Base-by-base conservation (phyloP, 2,113 vertebrate genomes). In the Hydrolagus affinis region DNA sequence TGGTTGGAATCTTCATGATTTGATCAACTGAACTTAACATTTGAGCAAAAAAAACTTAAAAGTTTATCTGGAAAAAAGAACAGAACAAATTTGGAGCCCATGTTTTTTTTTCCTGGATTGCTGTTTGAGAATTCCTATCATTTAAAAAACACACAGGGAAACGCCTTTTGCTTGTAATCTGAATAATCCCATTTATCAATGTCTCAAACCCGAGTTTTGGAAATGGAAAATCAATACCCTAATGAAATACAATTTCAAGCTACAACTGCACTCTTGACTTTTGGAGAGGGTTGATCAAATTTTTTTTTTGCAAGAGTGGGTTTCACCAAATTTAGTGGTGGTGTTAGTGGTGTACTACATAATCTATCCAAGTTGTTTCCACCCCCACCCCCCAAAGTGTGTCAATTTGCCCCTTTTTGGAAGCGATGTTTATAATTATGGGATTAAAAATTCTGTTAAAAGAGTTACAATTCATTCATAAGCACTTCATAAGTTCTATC, bases 191-290 rank as follows among this genome's bases (percentile, higher is more conserved):
- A 11, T 11, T 44, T 44, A 44, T 44, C 44, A 1, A 44, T 19
- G 17, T 21, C 66, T 19, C 25, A 83, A 83, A 10, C 2, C 10
- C 62, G 6, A 44, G 59, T 28, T 28, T 12, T 1, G 57, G 23
- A 60, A 12, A 80, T n/a, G 56, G 17, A 21, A 56, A 77, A 28
- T 80, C 23, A 64, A 80, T 64, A 3, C n/a, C n/a, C 76, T 19
- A 83, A 66, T 11, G 70, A 74, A 74, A 75, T 75, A 15, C 56
- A 75, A 83, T 66, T 83, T 83, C 25, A 66, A 62, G 62, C 57
- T 78, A 25, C 59, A 59, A 77, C 21, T 77, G 44, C 21, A 78
- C 21, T 78, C 44, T 28, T 3, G 15, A 32, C 60, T n/a, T 59
- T 77, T 21, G 60, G n/a, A 8, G 11, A 44, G 8, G 60, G 25